A percentile compares a stretch with the other conserved stretches of the same genome.
These are phyloP conservation scores for Metacarcinus magister DNA, from an alignment of 2,888 invertebrate genomes.

Conservation along the genomic window DNA sequence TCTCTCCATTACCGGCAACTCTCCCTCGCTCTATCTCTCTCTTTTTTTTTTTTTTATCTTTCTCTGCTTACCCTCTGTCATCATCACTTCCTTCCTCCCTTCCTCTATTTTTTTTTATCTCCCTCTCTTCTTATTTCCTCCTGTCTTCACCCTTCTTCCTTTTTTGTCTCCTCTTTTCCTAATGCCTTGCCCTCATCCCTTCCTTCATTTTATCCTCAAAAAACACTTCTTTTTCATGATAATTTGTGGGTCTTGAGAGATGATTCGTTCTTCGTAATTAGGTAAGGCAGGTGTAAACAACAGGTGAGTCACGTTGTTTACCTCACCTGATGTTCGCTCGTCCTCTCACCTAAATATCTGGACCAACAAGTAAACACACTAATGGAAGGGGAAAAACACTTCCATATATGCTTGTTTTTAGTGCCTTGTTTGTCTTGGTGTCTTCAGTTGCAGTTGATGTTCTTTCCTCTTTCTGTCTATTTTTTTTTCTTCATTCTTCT, in stretches of 20 bases:
- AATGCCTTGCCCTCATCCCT: neutral
- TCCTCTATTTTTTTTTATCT: neutral
- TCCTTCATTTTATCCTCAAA: neutral
- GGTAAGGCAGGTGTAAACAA: constrained; percentile 9
- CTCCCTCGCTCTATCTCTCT: neutral
- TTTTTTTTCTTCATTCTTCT: neutral
- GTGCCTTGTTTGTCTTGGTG: neutral
- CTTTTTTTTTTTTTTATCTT: neutral
- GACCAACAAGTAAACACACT: neutral
- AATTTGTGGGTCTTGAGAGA: neutral
- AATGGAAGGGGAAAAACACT: neutral
- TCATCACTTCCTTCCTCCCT: neutral
- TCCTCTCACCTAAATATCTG: neutral
- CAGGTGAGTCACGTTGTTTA: neutral
- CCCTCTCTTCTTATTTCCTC: neutral
- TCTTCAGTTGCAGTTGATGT: neutral
- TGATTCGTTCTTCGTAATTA: constrained; percentile 22
- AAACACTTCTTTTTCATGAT: neutral
- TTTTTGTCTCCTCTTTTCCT: neutral
- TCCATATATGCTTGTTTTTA: neutral
- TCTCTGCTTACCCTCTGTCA: neutral
- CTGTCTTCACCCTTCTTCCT: neutral
- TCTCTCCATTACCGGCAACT: neutral
- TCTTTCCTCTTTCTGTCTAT: neutral
- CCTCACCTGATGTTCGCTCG: neutral